Evolutionary conservation across 2,113 vertebrate species (phyloP).

Genomic region (Colossoma macropomum): DNA sequence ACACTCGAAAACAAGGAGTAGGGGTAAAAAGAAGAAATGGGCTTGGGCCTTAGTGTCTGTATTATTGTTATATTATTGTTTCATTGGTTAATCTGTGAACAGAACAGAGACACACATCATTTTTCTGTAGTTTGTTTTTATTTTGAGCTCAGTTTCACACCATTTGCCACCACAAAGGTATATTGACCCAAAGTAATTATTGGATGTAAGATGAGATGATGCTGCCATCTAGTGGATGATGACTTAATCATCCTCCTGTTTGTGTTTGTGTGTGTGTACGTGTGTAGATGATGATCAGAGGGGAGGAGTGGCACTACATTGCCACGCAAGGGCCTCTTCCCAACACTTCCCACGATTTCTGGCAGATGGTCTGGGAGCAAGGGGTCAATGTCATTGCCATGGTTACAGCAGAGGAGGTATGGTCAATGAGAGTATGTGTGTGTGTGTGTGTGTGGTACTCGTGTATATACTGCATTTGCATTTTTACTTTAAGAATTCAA

Average conservation of each 20-base stretch:
- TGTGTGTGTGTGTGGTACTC: not conserved
- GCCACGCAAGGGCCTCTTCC: conserved; percentile 92
- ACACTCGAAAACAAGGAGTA: too few relatives aligned
- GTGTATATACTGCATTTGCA: not conserved
- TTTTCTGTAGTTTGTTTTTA: too few relatives aligned
- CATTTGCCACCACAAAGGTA: too few relatives aligned
- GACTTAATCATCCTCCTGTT: not conserved
- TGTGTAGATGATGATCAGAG: conserved; percentile 83
- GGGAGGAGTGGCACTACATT: conserved; percentile 95
- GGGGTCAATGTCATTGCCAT: conserved; percentile 94
- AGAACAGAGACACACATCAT: too few relatives aligned
- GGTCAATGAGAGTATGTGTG: not conserved
- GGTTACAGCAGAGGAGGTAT: conserved; percentile 95
- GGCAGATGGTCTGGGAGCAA: conserved; percentile 99
- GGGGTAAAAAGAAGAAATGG: too few relatives aligned
- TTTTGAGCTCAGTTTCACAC: too few relatives aligned
- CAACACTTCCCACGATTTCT: conserved; percentile 95
- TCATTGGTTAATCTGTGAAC: too few relatives aligned
- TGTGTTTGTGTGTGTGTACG: conserved; percentile 9
- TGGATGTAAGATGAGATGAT: not conserved
- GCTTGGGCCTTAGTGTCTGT: too few relatives aligned
- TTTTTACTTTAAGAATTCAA: too few relatives aligned
- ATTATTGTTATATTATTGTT: too few relatives aligned
- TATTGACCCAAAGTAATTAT: too few relatives aligned
- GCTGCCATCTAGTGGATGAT: conserved; percentile 30